Conservation (phyloP, 1,140 invertebrate species). For the Cardiocondyla obscurior region DNA sequence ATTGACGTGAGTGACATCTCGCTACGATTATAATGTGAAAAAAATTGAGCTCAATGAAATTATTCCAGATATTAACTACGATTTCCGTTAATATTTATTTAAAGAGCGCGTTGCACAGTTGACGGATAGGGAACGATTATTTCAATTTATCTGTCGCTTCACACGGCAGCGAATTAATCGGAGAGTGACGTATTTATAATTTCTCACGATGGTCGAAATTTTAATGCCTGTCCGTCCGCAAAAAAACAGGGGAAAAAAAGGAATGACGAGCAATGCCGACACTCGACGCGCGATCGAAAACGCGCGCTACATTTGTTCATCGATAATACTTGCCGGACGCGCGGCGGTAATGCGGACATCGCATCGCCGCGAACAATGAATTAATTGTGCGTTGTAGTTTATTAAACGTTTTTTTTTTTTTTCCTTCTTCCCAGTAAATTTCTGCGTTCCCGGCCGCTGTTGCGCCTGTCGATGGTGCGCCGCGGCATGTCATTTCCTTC, state of each 20-base stretch:
- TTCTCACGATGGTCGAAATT: conserved; percentile 28
- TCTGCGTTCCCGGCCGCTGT: background rate
- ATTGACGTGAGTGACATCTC: background rate
- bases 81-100: conserved; percentile 24
- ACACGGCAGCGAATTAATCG: conserved; percentile 15
- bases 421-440: conserved; percentile 13
- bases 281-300: conserved; percentile 7
- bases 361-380: conserved; percentile 26
- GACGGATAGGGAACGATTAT: background rate
- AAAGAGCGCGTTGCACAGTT: background rate
- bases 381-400: conserved; percentile 40
- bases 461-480: conserved; percentile 9
- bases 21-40: background rate
- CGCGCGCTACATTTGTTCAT: conserved; percentile 11
- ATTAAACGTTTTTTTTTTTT: conserved; percentile 40
- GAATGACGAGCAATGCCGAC: background rate
- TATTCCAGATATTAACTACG: background rate
- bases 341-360: background rate
- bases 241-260: conserved; percentile 13
- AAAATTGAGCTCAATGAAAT: background rate
- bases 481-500: conserved; percentile 42
- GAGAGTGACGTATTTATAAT: conserved; percentile 26
- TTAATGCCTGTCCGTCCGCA: conserved; percentile 4
- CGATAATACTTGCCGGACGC: conserved; percentile 12
- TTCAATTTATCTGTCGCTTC: background rate